Conservation (phyloP, 2,113 vertebrate species). For the human (Homo sapiens) region GRCh38 chr15:96149501-96150000, state of each 20-base stretch:
- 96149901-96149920: background rate
- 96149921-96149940: too few species aligned
- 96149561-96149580: slow-evolving; percentile 82
- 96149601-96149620: slow-evolving; percentile 77
- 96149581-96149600: slow-evolving; percentile 81
- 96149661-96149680: slow-evolving; percentile 82
- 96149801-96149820: background rate
- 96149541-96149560: slow-evolving; percentile 81
- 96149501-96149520: slow-evolving; percentile 82
- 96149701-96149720: slow-evolving; percentile 72
- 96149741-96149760: slow-evolving; percentile 59
- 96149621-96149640: slow-evolving; percentile 76
- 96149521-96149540: slow-evolving; percentile 84
- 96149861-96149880: background rate
- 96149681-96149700: slow-evolving; percentile 81
- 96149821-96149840: slow-evolving; percentile 25
- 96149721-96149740: slow-evolving; percentile 62
- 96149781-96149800: background rate
- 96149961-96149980: too few species aligned
- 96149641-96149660: slow-evolving; percentile 80
- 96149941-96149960: too few species aligned
- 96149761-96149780: background rate
- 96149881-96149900: background rate
- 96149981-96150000: too few species aligned
- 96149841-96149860: background rate